phyloP scores from a whole-genome alignment of 2,888 invertebrate species.

The Macaria notata region DNA sequence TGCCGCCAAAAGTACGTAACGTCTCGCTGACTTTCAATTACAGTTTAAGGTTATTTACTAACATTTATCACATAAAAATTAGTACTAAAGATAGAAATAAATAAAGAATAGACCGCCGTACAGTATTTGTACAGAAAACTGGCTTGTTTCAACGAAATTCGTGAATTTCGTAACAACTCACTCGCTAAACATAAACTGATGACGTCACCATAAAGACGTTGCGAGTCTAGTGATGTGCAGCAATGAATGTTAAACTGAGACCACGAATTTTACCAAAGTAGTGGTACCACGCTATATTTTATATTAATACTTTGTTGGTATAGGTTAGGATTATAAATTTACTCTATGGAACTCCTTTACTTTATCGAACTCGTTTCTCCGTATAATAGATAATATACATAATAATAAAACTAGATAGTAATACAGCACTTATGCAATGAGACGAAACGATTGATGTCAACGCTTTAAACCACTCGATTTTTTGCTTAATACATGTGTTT shows the following conservation, averaged over 20 bases:
- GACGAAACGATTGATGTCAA: too few relatives aligned
- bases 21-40: slow-evolving; percentile 44
- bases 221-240: slow-evolving; percentile 17
- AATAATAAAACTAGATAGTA: too few relatives aligned
- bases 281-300: too few relatives aligned
- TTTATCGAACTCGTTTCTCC: too few relatives aligned
- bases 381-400: too few relatives aligned
- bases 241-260: not conserved
- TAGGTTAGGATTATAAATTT: too few relatives aligned
- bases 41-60: slow-evolving; percentile 28
- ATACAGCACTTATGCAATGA: too few relatives aligned
- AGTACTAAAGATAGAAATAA: slow-evolving; percentile 12
- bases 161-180: slow-evolving; percentile 63
- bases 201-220: slow-evolving; percentile 62
- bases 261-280: too few relatives aligned
- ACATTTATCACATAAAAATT: slow-evolving; percentile 15
- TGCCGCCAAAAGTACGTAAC: slow-evolving; percentile 78
- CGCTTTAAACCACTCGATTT: too few relatives aligned
- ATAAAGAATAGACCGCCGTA: slow-evolving; percentile 37
- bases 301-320: too few relatives aligned
- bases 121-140: slow-evolving; percentile 45
- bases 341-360: too few relatives aligned
- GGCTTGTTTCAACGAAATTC: slow-evolving; percentile 47
- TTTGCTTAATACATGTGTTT: too few relatives aligned
- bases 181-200: slow-evolving; percentile 75